Evolutionary conservation across 2,888 invertebrate species (phyloP).

Genomic region (Macrophya alboannulata): DNA sequence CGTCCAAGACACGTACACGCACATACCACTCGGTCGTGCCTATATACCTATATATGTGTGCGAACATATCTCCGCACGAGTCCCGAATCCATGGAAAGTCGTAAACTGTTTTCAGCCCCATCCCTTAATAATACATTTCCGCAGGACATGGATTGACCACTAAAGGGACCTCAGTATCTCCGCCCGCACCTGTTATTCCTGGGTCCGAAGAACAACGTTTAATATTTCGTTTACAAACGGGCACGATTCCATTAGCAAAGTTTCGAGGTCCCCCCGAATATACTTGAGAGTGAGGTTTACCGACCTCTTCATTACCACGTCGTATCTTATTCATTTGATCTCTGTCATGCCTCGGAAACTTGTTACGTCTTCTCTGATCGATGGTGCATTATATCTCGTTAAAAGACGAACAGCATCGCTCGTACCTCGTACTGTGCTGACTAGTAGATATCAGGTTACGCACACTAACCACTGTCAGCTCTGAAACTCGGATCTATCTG

Average conservation of each 20-base stretch:
- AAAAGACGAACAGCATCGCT: neutral
- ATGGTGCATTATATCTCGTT: slow-evolving; percentile 3
- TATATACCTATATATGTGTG: neutral
- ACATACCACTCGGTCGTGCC: neutral
- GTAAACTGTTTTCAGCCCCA: slow-evolving; percentile 47
- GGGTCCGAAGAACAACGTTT: slow-evolving; percentile 64
- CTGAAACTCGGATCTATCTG: slow-evolving; percentile 26
- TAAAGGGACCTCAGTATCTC: slow-evolving; percentile 59
- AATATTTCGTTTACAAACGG: slow-evolving; percentile 74
- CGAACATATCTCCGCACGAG: neutral
- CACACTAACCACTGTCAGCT: neutral
- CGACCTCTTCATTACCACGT: slow-evolving; percentile 73
- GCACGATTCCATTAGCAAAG: slow-evolving; percentile 74
- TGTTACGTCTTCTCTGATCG: slow-evolving; percentile 11
- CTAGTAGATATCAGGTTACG: neutral
- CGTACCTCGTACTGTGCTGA: neutral
- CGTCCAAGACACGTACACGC: slow-evolving; percentile 38
- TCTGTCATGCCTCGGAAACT: slow-evolving; percentile 50
- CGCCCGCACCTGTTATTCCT: slow-evolving; percentile 43
- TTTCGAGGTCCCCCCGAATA: slow-evolving; percentile 32
- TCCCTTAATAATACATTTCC: slow-evolving; percentile 52
- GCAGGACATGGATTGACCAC: slow-evolving; percentile 50
- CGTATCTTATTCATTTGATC: slow-evolving; percentile 77
- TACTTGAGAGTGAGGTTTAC: slow-evolving; percentile 65
- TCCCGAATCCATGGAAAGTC: slow-evolving; percentile 47